Base-by-base conservation (phyloP, 2,797 vertebrate species). In the Sebastes kiyomatsui region DNA sequence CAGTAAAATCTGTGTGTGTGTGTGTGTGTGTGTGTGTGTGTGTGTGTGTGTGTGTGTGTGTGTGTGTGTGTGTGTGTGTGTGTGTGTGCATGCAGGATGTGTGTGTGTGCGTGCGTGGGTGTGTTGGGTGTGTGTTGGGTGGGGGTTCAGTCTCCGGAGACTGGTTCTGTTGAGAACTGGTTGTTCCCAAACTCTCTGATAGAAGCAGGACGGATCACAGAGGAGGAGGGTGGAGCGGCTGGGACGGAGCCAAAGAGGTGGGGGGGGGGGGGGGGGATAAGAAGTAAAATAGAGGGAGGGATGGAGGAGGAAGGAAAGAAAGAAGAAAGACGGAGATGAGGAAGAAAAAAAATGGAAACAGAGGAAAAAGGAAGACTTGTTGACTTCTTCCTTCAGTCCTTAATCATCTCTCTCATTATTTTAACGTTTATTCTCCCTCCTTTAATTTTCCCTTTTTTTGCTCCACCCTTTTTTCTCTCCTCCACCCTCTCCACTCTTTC, bases 151-250 rank as follows among this genome's bases (percentile, higher is more conserved):
- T 79, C 83, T 61, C 80, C 56, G 65, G 67, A 74, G 82, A 60
- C 20, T 5, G 14, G 65, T 33, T 82, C 84, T 71, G 62, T 3
- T 14, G 81, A 82, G 87, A 38, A 90, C 89, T 74, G 70, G 23
- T 70, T 87, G 82, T 88, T 88, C 86, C 81, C 81, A 84, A 74
- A 77, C 72, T 67, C 52, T 77, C 64, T 79, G 80, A 80, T 75
- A 76, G 67, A 74, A 71, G 71, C 76, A 81, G 83, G 80, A 67
- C 30, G 7, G 86, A 80, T 72, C 75, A 75, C 33, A 67, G 82
- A 77, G 66, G 52, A 67, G 78, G 69, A 54, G 30, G 38, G 79
- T 49, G 54, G 68, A 72, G 25, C 65, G 52, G 33, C 56, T 76
- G 81, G 61, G 27, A 23, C 27, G 16, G 9, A 0, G 65, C 67